phyloP scores from a whole-genome alignment of 1,140 invertebrate genomes.

The Brachionus manjavacas region DNA sequence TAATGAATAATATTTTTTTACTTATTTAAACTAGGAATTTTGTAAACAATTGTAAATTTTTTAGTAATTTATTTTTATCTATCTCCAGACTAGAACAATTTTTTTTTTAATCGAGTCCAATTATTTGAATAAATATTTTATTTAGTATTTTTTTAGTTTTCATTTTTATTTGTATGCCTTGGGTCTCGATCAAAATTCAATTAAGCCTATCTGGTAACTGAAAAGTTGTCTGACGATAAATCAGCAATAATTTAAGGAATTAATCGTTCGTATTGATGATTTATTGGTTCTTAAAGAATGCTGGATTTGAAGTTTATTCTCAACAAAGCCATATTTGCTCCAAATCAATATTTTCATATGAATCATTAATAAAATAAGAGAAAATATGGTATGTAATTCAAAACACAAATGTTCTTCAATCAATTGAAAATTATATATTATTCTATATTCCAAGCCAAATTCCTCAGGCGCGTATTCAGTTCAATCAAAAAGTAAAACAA shows the following conservation, averaged over 20 bases:
- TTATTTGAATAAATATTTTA: background rate
- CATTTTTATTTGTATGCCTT: background rate
- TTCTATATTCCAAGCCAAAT: background rate
- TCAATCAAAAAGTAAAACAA: background rate
- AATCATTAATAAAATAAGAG: background rate
- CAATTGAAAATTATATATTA: background rate
- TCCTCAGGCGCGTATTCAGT: background rate
- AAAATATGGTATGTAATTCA: background rate
- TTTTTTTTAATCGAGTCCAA: background rate
- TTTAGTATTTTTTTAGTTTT: background rate
- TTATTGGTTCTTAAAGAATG: background rate
- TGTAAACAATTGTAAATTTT: slow-evolving; percentile 28
- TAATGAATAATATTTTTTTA: background rate
- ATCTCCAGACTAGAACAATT: background rate
- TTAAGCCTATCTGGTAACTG: background rate
- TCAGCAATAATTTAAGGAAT: background rate
- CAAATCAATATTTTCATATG: background rate
- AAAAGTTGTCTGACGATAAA: background rate
- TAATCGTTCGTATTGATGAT: background rate
- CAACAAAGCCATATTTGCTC: background rate
- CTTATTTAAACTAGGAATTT: background rate
- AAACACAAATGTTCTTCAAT: background rate
- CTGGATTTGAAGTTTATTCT: background rate
- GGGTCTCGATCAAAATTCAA: background rate
- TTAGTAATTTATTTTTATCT: background rate